Percentiles rank a stretch among this genome's conserved stretches.
Evolutionary conservation across 2,888 invertebrate species (phyloP).

Genomic region (Horisme vitalbata): DNA sequence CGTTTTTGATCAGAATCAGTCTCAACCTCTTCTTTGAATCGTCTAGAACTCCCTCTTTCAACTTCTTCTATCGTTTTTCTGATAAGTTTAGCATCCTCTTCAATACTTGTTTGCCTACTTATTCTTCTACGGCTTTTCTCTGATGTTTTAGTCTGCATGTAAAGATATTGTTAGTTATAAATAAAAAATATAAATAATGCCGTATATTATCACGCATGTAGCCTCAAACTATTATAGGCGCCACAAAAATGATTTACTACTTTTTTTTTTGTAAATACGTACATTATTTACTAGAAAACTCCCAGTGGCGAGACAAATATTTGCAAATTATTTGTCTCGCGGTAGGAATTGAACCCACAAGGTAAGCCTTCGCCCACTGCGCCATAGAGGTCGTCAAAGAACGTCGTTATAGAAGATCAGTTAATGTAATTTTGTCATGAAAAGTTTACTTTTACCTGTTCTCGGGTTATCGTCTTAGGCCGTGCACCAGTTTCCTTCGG

Average conservation of each 20-base stretch:
- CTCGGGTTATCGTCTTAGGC: slow-evolving; percentile 52
- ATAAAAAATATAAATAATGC: too few relatives aligned
- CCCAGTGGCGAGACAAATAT: too few relatives aligned
- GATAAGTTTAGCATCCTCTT: slow-evolving; percentile 75
- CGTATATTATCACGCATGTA: too few relatives aligned
- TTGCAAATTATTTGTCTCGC: too few relatives aligned
- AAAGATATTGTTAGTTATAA: too few relatives aligned
- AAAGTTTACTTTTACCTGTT: slow-evolving; percentile 59
- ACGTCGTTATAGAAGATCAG: too few relatives aligned
- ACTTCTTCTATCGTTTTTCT: slow-evolving; percentile 77
- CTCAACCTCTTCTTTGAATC: slow-evolving; percentile 52
- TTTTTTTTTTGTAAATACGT: neutral
- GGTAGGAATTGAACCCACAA: too few relatives aligned
- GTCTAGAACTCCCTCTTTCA: slow-evolving; percentile 66
- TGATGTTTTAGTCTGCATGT: slow-evolving; percentile 50
- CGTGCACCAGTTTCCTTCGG: slow-evolving; percentile 52
- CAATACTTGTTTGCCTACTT: slow-evolving; percentile 68
- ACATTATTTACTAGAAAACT: neutral
- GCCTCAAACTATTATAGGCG: too few relatives aligned
- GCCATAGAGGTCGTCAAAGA: too few relatives aligned
- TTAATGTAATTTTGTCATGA: neutral
- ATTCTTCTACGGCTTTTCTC: slow-evolving; percentile 58
- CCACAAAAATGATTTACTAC: too few relatives aligned
- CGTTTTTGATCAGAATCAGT: slow-evolving; percentile 30
- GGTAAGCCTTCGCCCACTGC: too few relatives aligned